Percentiles rank a stretch among this genome's conserved stretches.
phyloP scores from a whole-genome alignment of 1,140 invertebrate genomes.

The Venustaconcha ellipsiformis region DNA sequence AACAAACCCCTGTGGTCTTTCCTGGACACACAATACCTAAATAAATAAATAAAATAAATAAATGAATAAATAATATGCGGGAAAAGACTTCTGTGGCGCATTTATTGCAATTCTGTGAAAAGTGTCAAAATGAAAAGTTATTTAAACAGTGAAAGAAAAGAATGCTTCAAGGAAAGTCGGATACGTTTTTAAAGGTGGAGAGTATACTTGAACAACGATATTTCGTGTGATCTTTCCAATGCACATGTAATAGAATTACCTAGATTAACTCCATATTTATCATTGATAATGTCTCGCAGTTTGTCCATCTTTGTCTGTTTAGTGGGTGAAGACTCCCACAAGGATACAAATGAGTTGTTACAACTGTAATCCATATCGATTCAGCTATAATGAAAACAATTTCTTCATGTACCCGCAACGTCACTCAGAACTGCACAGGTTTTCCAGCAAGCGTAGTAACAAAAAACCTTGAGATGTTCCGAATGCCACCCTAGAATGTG shows the following conservation, averaged over 20 bases:
- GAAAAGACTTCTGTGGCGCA: not conserved
- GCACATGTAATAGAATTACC: slow-evolving; percentile 38
- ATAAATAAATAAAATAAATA: no score
- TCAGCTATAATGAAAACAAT: no score
- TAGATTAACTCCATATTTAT: slow-evolving; percentile 52
- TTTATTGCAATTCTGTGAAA: not conserved
- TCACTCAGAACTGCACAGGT: no score
- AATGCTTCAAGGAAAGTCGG: not conserved
- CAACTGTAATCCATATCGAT: slow-evolving; percentile 20
- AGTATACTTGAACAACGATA: not conserved
- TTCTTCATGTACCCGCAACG: no score
- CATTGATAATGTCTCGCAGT: slow-evolving; percentile 53
- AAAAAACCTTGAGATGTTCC: no score
- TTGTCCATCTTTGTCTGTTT: slow-evolving; percentile 56
- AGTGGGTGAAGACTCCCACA: slow-evolving; percentile 56
- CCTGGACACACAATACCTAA: no score
- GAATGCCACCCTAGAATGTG: no score
- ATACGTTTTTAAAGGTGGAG: not conserved
- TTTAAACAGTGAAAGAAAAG: not conserved
- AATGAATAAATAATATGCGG: not conserved
- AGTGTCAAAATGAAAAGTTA: not conserved
- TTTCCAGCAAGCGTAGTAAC: no score
- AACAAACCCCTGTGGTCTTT: no score
- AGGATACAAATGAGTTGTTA: slow-evolving; percentile 15
- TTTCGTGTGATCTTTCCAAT: no score